phyloP scores from a whole-genome alignment of 2,888 invertebrate genomes.

The Andrena praecox region DNA sequence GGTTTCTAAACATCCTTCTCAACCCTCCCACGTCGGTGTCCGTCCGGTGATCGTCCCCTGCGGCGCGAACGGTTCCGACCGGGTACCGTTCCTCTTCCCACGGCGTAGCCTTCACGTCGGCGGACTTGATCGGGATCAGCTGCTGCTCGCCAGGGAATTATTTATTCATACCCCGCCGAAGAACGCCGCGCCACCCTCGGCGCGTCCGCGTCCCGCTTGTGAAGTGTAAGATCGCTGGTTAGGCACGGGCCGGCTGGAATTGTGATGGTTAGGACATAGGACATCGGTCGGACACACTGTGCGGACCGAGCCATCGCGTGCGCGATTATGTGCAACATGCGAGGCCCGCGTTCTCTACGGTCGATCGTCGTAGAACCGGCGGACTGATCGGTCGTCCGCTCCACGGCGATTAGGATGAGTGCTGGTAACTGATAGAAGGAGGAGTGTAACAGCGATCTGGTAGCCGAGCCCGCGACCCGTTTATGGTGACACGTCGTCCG shows the following conservation, averaged over 20 bases:
- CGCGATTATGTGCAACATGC: conserved; percentile 52
- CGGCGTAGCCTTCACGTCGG: neutral
- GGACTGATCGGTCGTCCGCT: conserved; percentile 41
- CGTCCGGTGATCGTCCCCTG: conserved; percentile 13
- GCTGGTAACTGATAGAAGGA: conserved; percentile 20
- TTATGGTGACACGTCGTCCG: conserved; percentile 8
- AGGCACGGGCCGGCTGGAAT: conserved; percentile 6
- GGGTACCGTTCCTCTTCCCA: neutral
- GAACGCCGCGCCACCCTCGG: neutral
- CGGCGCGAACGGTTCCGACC: neutral
- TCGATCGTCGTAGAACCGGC: conserved; percentile 18
- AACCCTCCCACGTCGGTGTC: neutral
- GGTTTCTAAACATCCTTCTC: neutral
- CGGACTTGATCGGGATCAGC: conserved; percentile 37
- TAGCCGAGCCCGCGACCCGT: conserved; percentile 11
- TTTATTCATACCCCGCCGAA: neutral
- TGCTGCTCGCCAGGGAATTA: conserved; percentile 31
- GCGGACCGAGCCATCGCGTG: conserved; percentile 9
- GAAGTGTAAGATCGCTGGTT: conserved; percentile 24
- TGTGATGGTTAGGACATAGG: conserved; percentile 34
- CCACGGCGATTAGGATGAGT: conserved; percentile 38
- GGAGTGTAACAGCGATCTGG: neutral
- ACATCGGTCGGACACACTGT: conserved; percentile 3
- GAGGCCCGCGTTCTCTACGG: conserved; percentile 37
- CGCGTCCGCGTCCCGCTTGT: conserved; percentile 9